Evolutionary conservation across 64 coral and sea anemone genomes (phyloP), one percentile per base, ranked within the genome.

Genomic region (Montipora capricornis): DNA sequence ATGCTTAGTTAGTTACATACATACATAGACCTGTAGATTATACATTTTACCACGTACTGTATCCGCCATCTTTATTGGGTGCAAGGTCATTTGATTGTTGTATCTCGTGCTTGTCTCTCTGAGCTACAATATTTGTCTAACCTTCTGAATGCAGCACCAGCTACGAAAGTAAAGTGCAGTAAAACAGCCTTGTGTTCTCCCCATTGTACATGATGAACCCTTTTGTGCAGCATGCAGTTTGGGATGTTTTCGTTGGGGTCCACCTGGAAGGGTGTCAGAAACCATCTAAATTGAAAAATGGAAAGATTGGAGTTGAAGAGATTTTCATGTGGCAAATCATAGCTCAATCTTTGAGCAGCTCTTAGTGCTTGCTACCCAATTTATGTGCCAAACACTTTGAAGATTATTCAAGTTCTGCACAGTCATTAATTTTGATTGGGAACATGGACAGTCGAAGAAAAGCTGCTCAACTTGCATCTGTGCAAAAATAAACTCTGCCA

Each of bases 141-240:
- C 82, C 82, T 85, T 85, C 44, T 85, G 82, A 60, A 85, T 64
- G 70, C 82, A 85, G 82, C 82, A 85, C 59, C 61, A 85, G 82
- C 47, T 85, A 85, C 82, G 19, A 85, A 64, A 69, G n/a, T 48
- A 85, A 85, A 85, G 82, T 85, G 62, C 66, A 64, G 44, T 85
- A 85, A 83, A 61, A 45, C 80, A 83, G 80, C 80, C 80, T 83
- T 85, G 37, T 20, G 66, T 16, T 85, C 64, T 71, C 62, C 66
- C 82, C 82, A 19, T 47, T 85, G 82, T 85, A 49, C 82, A 85
- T 85, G 82, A 85, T 85, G 82, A 85, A 70, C 82, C 82, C 82
- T 85, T 85, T 85, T 85, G 11, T 85, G 82, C n/a, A 46, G 82
- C 82, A 71, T 85, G 62, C 82, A 16, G 64, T 85, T 14, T 12